A percentile compares a stretch with the other conserved stretches of the same genome.
These are phyloP conservation scores for Odocoileus hemionus DNA, from an alignment of 2,113 vertebrate genomes.

Conservation along the genomic window DNA sequence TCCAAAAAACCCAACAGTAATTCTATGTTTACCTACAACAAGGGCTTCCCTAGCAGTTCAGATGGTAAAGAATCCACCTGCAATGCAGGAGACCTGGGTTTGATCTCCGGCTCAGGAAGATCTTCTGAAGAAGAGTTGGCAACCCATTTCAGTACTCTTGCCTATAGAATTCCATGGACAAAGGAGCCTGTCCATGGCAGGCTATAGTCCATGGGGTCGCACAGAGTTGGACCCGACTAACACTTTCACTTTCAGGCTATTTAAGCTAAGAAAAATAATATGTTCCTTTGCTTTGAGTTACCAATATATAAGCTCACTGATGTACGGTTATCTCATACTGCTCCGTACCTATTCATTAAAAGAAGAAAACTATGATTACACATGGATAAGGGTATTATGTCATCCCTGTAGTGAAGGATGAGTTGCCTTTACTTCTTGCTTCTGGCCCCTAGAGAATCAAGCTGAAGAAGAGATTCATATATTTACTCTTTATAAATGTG, in stretches of 20 bases:
- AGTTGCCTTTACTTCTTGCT: background rate
- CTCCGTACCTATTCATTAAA: background rate
- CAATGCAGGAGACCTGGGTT: background rate
- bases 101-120: background rate
- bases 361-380: background rate
- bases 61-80: background rate
- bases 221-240: background rate
- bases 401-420: background rate
- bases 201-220: background rate
- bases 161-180: background rate
- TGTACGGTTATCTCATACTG: background rate
- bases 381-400: background rate
- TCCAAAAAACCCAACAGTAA: background rate
- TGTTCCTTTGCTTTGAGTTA: conserved; percentile 38
- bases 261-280: background rate
- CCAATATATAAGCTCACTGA: background rate
- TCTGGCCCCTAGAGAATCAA: background rate
- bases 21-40: background rate
- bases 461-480: background rate
- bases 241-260: background rate
- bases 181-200: background rate
- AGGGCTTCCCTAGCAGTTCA: background rate
- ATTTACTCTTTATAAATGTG: conserved; percentile 16
- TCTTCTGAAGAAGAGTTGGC: background rate
- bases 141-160: background rate